phyloP scores from a whole-genome alignment of 2,888 invertebrate genomes.

The Serripes groenlandicus region DNA sequence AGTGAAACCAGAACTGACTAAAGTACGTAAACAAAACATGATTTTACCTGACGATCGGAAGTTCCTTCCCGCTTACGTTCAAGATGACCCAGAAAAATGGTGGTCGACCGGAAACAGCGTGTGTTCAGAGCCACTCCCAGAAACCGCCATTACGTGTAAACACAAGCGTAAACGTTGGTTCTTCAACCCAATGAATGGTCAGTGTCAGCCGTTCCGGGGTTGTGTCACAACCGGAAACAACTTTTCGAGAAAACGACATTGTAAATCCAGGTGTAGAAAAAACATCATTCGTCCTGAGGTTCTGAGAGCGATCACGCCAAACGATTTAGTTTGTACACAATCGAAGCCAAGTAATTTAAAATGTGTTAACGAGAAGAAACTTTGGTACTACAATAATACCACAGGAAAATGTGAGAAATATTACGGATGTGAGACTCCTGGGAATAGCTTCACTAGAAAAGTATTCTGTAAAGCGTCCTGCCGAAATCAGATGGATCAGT shows the following conservation, averaged over 20 bases:
- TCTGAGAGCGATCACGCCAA: constrained; percentile 11
- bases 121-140: constrained; percentile 63
- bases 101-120: constrained; percentile 36
- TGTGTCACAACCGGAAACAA: constrained; percentile 71
- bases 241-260: constrained; percentile 67
- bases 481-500: constrained; percentile 20
- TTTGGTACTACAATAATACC: constrained; percentile 59
- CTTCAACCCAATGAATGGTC: constrained; percentile 68
- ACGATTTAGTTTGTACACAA: constrained; percentile 43
- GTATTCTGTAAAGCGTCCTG: constrained; percentile 61
- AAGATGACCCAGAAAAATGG: constrained; percentile 46
- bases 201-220: constrained; percentile 67
- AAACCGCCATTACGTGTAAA: constrained; percentile 65
- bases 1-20: constrained; percentile 17
- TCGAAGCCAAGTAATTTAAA: constrained; percentile 24
- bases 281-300: constrained; percentile 32
- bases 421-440: constrained; percentile 44
- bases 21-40: constrained; percentile 29
- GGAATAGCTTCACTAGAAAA: constrained; percentile 62
- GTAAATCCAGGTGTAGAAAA: constrained; percentile 67
- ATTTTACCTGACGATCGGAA: constrained; percentile 12
- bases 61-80: constrained; percentile 15
- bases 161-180: constrained; percentile 67
- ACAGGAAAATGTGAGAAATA: constrained; percentile 61
- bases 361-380: constrained; percentile 38